Base-by-base conservation (phyloP, 1,140 invertebrate genomes). In the Prorops nasuta region DNA sequence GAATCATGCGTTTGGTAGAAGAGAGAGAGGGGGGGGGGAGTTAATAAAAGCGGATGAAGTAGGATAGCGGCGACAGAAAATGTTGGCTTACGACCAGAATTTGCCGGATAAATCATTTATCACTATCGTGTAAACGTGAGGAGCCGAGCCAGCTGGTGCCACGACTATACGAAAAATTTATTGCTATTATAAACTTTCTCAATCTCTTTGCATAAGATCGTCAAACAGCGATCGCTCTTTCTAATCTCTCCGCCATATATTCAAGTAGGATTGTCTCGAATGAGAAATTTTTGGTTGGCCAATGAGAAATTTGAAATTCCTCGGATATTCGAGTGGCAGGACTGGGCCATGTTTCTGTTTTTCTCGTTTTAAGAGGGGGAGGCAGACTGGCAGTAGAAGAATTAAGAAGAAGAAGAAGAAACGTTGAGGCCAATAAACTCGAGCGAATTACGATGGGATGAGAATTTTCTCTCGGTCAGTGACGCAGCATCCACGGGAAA, bases 41-140 rank as follows among this genome's bases (percentile, higher is more conserved):
- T n/a, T n/a, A n/a, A n/a, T n/a, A n/a, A n/a, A n/a, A n/a, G n/a
- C n/a, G n/a, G n/a, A n/a, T n/a, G 28, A 22, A 42, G 38, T 36
- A 44, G 39, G 52, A 39, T 45, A 46, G 37, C 58, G 40, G 44
- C 54, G 60, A 52, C 51, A 51, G 63, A 60, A 67, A 69, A 68
- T 66, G 22, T 64, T 73, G 71, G 71, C 56, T 32, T 37, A 24
- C 40, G 36, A 68, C 71, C 71, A 73, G 52, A 64, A 63, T 59
- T 60, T 57, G 58, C 58, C 48, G 37, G 58, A 67, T 68, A 68
- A 69, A 69, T 68, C 63, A 72, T 72, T 71, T 69, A 72, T 73
- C 65, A 61, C 55, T 42, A 58, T 67, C 60, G 54, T 54, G 56
- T 66, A 66, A 64, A 64, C 62, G 52, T 43, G 58, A 59, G 46